phyloP scores from a whole-genome alignment of 2,113 vertebrate species.

The Chamaea fasciata region DNA sequence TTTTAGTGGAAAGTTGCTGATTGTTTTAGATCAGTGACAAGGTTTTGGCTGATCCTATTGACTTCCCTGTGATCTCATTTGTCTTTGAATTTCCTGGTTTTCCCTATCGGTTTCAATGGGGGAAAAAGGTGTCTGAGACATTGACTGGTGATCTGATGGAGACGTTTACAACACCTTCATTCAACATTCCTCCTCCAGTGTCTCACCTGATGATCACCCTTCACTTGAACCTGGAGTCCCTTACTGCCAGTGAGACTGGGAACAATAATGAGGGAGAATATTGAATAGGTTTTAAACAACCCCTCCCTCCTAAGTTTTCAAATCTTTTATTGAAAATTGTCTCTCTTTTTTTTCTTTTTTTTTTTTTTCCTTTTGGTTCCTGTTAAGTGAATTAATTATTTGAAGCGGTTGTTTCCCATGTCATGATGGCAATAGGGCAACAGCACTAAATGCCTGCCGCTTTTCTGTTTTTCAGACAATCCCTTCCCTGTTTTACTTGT shows the following conservation, averaged over 20 bases:
- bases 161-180: background rate
- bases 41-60: background rate
- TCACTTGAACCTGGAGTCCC: background rate
- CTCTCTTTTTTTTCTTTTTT: no score
- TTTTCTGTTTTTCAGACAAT: background rate
- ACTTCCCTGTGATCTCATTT: background rate
- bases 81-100: background rate
- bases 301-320: background rate
- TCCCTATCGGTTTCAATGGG: background rate
- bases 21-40: background rate
- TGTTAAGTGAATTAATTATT: background rate
- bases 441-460: background rate
- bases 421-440: background rate
- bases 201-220: background rate
- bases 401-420: background rate
- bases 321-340: background rate
- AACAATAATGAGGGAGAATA: background rate
- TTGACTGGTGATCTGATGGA: background rate
- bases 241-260: background rate
- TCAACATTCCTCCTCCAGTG: fast-evolving
- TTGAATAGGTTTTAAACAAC: background rate
- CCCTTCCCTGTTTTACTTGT: background rate
- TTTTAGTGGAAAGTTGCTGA: background rate
- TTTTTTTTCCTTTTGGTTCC: background rate
- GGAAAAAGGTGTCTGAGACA: background rate